Conservation (phyloP, 2,888 invertebrate genomes). For the Tiphia femorata region DNA sequence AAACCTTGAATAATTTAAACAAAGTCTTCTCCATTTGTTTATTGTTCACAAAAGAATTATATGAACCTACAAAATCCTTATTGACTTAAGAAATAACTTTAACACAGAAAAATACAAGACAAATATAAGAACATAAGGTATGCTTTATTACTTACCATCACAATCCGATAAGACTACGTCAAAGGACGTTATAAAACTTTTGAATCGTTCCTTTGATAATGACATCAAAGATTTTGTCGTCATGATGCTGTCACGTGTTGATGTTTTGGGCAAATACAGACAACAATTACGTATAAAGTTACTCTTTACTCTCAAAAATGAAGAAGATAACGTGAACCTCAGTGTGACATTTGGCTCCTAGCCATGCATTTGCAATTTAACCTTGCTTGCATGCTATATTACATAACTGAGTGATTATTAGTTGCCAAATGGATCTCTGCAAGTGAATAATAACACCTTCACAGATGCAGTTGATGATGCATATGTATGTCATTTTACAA, state of each 20-base stretch:
- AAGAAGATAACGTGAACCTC: background rate
- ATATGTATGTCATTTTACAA: too few relatives aligned
- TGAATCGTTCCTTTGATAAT: constrained; percentile 73
- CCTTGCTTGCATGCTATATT: constrained; percentile 25
- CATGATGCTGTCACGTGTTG: constrained; percentile 3
- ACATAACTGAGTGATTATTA: constrained; percentile 18
- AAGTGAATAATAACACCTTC: background rate
- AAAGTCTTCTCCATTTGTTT: background rate
- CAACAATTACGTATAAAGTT: background rate
- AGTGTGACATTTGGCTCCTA: constrained; percentile 5
- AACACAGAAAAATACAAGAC: background rate
- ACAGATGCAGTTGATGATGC: too few relatives aligned
- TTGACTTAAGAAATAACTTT: background rate
- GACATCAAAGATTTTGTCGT: constrained; percentile 72
- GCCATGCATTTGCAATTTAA: constrained; percentile 16
- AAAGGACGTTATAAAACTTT: constrained; percentile 79
- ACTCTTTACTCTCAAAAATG: background rate
- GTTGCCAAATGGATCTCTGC: background rate
- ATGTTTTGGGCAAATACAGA: background rate
- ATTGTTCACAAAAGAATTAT: background rate
- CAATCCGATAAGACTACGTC: constrained; percentile 89
- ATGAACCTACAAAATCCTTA: too few relatives aligned
- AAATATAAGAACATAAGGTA: background rate
- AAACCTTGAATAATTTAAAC: background rate
- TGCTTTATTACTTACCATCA: constrained; percentile 28